Conservation (phyloP, 2,113 vertebrate species). For the Myodes glareolus region DNA sequence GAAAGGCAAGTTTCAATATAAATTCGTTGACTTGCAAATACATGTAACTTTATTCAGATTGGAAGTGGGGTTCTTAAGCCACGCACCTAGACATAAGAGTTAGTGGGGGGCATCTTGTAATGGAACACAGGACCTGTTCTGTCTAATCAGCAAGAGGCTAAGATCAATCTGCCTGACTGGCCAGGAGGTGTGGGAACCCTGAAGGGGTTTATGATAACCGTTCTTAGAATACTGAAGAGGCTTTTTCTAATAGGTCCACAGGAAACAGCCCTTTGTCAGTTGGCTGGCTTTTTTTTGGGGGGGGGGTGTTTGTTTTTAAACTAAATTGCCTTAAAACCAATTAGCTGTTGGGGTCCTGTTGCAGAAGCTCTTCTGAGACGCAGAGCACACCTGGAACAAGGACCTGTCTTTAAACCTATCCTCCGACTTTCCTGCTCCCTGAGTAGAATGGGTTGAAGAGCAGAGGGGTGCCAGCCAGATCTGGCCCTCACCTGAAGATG, state of each 20-base stretch:
- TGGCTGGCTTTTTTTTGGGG: background rate
- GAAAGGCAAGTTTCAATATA: background rate
- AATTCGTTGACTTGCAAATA: conserved; percentile 58
- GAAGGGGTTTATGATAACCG: background rate
- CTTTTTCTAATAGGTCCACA: background rate
- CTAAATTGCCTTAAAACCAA: background rate
- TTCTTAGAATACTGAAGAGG: background rate
- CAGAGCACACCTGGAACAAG: background rate
- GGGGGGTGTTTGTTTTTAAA: background rate
- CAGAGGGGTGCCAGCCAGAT: background rate
- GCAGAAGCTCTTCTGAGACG: background rate
- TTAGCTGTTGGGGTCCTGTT: background rate
- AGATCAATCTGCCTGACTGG: background rate
- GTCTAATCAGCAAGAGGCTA: background rate
- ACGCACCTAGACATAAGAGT: background rate
- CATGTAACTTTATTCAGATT: conserved; percentile 49
- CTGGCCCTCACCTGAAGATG: conserved; percentile 90
- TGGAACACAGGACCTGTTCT: background rate
- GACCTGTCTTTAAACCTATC: background rate
- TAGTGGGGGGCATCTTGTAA: background rate
- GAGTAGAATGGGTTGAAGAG: background rate
- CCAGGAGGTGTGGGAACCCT: background rate
- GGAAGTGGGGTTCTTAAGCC: conserved; percentile 17
- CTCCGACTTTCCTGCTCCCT: background rate
- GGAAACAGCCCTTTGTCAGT: background rate